A percentile compares a stretch with the other conserved stretches of the same genome.
phyloP scores from a whole-genome alignment of 2,113 vertebrate genomes.

The Embiotoca jacksoni region DNA sequence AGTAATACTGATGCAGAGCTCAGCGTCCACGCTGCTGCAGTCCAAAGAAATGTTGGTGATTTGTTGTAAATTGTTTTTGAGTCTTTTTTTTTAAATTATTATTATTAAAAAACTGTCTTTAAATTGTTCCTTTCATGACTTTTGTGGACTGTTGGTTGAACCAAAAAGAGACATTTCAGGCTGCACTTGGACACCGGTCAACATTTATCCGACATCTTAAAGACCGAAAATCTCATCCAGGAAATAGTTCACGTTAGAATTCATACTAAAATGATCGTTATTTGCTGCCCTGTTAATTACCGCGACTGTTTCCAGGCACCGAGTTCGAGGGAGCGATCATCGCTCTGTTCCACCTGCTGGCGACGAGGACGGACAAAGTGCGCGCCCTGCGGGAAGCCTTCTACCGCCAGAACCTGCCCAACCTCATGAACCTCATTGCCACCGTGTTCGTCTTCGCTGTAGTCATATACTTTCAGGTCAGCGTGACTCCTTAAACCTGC shows the following conservation, averaged over 20 bases:
- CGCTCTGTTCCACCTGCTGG: constrained; percentile 96
- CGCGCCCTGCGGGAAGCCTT: constrained; percentile 97
- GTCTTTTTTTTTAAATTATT: no score
- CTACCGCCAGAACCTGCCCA: constrained; percentile 98
- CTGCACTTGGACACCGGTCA: no score
- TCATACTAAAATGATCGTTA: no score
- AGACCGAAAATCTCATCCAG: no score
- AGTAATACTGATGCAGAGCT: not conserved
- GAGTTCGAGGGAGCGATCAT: constrained; percentile 99
- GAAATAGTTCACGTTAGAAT: no score
- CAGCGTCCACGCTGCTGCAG: not conserved
- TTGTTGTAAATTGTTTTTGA: no score
- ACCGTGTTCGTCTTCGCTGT: constrained; percentile 98
- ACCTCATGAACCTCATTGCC: constrained; percentile 98
- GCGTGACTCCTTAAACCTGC: constrained; percentile 41
- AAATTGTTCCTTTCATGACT: no score
- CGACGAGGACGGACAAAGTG: constrained; percentile 97
- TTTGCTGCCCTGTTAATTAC: no score
- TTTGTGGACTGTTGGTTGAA: no score
- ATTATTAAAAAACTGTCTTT: no score
- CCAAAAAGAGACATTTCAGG: no score
- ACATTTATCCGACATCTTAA: no score
- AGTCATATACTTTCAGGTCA: constrained; percentile 99
- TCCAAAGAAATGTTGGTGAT: not conserved
- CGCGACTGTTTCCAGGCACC: constrained; percentile 85